These are phyloP conservation scores for Colletes gigas DNA, from an alignment of 1,140 invertebrate genomes.

Conservation along the genomic window DNA sequence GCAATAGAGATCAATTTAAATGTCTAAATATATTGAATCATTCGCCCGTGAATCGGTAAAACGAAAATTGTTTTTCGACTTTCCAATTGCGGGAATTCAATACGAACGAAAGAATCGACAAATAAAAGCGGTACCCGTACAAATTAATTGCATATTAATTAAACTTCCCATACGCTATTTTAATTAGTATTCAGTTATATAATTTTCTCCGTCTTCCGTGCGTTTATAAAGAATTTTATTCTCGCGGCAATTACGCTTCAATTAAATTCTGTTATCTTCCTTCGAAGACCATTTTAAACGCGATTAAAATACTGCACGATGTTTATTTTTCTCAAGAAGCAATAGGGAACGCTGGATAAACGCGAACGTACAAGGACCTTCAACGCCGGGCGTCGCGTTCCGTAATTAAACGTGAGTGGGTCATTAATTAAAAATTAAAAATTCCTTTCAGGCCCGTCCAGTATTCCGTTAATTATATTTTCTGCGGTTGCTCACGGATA, in stretches of 20 bases:
- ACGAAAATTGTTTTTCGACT: background rate
- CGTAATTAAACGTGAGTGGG: constrained; percentile 11
- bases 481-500: background rate
- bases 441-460: constrained; percentile 1
- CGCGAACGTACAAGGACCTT: no score
- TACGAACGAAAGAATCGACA: no score
- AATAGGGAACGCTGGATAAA: background rate
- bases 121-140: background rate
- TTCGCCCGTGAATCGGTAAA: no score
- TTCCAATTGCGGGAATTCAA: background rate
- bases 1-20: background rate
- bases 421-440: constrained; percentile 12
- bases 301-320: background rate
- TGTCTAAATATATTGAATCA: background rate
- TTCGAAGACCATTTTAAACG: no score
- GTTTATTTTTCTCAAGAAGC: background rate
- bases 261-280: background rate
- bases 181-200: no score
- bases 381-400: background rate
- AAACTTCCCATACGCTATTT: no score
- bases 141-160: background rate
- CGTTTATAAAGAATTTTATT: background rate
- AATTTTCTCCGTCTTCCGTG: no score
- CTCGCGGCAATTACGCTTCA: background rate
- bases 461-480: constrained; percentile 19